A percentile compares a stretch with the other conserved stretches of the same genome.
Evolutionary conservation across 2,888 invertebrate genomes (phyloP).

Genomic region (Gastrophysa polygoni): DNA sequence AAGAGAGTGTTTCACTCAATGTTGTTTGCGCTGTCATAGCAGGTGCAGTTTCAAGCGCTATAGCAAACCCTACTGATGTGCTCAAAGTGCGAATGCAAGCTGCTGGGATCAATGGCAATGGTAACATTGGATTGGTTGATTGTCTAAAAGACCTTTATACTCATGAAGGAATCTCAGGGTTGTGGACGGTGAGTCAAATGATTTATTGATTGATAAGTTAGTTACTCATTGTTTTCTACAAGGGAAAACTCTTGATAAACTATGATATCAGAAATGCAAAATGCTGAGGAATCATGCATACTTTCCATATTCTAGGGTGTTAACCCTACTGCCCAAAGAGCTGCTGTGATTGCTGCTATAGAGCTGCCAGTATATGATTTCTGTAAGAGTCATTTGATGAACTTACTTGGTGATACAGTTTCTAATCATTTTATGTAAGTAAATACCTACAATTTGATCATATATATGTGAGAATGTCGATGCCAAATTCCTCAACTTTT

Average conservation of each 20-base stretch:
- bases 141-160: slow-evolving; percentile 84
- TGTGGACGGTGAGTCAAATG: slow-evolving; percentile 76
- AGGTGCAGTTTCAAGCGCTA: slow-evolving; percentile 91
- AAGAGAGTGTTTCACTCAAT: slow-evolving; percentile 68
- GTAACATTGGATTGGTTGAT: slow-evolving; percentile 66
- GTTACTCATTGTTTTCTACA: too few species aligned
- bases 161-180: slow-evolving; percentile 81
- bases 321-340: slow-evolving; percentile 90
- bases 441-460: too few species aligned
- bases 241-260: too few species aligned
- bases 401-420: slow-evolving; percentile 76
- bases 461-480: too few species aligned
- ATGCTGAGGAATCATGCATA: background rate
- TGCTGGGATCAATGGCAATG: slow-evolving; percentile 59
- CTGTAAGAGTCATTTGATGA: slow-evolving; percentile 76
- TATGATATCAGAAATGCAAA: too few species aligned
- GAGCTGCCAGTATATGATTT: slow-evolving; percentile 94
- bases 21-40: slow-evolving; percentile 83
- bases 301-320: slow-evolving; percentile 71
- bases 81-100: slow-evolving; percentile 96
- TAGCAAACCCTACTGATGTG: slow-evolving; percentile 96
- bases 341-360: slow-evolving; percentile 91
- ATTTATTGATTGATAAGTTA: too few species aligned
- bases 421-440: slow-evolving; percentile 86
- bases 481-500: too few species aligned